Base-by-base conservation (phyloP, 2,797 vertebrate species). In the Schizothorax lantsangensis region DNA sequence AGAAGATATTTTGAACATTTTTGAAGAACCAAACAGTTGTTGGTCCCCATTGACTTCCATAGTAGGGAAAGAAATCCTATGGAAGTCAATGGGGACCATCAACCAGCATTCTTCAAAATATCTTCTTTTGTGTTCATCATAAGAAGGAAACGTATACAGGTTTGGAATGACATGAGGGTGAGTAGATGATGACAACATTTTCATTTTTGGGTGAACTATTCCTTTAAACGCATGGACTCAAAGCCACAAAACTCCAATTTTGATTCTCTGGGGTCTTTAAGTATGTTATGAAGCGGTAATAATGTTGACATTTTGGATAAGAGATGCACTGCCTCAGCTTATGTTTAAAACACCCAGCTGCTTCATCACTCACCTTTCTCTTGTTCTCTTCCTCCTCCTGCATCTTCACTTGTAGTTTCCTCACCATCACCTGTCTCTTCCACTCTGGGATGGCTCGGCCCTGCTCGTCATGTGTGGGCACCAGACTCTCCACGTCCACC, bases 371-470 rank as follows among this genome's bases (percentile, higher is more conserved):
- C 96, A 99, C 98, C 97, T 98, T 97, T 91, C 95, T 97, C 84
- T 95, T 96, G 92, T 96, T 96, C 74, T 98, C 97, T 49, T 99
- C 97, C 88, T 99, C 98, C 86, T 99, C 98, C 89, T 99, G 98
- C 93, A 99, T 97, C 93, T 98, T 98, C 89, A 95, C 94, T 91
- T 98, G 98, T 85, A 99, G 95, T 92, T 99, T 99, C 5, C 97
- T 96, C 84, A 97, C 96, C 97, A 98, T 98, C 94, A 98, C 97
- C 92, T 98, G 97, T 59, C 97, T 95, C 92, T 98, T 98, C 97
- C 97, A 98, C 89, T 98, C 97, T 0, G 97, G 97, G 88, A 98
- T 97, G 45, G 97, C 93, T 88, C 96, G 95, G 30, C 97, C 97
- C 93, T 98, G 97, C 92, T 98, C 97, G 0, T 98, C 97, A 0